Evolutionary conservation across 1,140 invertebrate genomes (phyloP), one percentile per base, ranked within the genome.

Genomic region (Eubasilissa regina): DNA sequence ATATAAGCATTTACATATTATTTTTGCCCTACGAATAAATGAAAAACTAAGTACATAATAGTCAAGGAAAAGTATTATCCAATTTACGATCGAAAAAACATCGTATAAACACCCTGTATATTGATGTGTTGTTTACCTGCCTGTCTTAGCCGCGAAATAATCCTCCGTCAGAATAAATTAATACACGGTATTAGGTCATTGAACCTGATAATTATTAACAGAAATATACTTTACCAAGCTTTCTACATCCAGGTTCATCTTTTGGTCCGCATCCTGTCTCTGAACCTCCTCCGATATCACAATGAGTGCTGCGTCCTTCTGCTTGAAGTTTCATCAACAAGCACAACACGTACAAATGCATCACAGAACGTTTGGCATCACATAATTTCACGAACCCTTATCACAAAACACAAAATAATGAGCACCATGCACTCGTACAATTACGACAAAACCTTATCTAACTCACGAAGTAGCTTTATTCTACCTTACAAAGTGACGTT

Each of bases 241-340:
- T 84, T 89, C 87, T 76, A 87, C 87, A 88, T 89, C 87, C 80
- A 81, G 75, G 83, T 87, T 89, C 87, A 89, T 89, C 85, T 87
- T 87, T 87, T 87, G 75, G 64, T 68, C 56, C 66, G 75, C 81
- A 82, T 82, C 75, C 47, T 77, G 73, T 43, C 60, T 73, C 78
- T 13, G 73, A 55, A 45, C 55, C 77, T 76, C 80, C 76, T 75
- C 77, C 78, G 64, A 56, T 64, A 51, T 74, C 73, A 72, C 35
- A 44, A 73, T 58, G 62, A 35, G 64, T 19, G 55, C 64, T 68
- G 51, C 66, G 68, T 66, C 44, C 58, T 47, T 48, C 66, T 58
- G 51, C 48, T 43, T 47, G 17, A 68, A 76, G 10, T 58, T 68
- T 75, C 25, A 35, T 35, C 74, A 68, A 76, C 58, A 70, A 76